phyloP scores from a whole-genome alignment of 2,797 vertebrate species.

The Chelon auratus region DNA sequence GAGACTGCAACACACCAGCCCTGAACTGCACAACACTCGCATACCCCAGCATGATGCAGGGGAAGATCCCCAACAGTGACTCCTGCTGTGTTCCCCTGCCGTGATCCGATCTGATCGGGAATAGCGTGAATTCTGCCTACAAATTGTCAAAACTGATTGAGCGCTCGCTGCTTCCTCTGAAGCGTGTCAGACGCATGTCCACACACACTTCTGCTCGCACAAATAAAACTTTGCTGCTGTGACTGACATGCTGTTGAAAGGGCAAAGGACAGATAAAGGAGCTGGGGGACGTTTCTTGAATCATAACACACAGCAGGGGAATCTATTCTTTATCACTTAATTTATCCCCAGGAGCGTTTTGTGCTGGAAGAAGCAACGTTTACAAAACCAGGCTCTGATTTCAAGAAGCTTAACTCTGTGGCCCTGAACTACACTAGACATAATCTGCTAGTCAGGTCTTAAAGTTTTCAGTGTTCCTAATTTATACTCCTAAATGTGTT shows the following conservation, averaged over 20 bases:
- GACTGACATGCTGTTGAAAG: slow-evolving; percentile 49
- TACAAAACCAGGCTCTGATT: slow-evolving; percentile 13
- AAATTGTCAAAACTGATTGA: slow-evolving; percentile 47
- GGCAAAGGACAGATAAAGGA: slow-evolving; percentile 44
- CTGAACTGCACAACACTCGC: background rate
- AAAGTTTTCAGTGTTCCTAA: background rate
- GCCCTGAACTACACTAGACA: slow-evolving; percentile 31
- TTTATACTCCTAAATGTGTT: background rate
- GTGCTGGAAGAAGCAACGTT: slow-evolving; percentile 25
- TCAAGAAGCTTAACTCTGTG: slow-evolving; percentile 15
- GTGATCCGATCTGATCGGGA: slow-evolving; percentile 48
- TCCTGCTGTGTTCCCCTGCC: slow-evolving; percentile 46
- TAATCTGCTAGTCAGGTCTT: slow-evolving; percentile 1
- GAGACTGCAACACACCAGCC: background rate
- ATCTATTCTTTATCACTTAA: slow-evolving; percentile 57
- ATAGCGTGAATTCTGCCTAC: slow-evolving; percentile 35
- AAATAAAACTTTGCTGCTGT: slow-evolving; percentile 17
- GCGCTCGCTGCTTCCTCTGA: slow-evolving; percentile 22
- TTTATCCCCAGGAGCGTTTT: slow-evolving; percentile 62
- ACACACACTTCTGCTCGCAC: background rate
- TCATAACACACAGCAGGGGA: slow-evolving; percentile 45
- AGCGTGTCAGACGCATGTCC: background rate
- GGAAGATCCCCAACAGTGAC: slow-evolving; percentile 11
- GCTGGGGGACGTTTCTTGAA: slow-evolving; percentile 44
- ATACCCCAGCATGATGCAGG: background rate